These are phyloP conservation scores for Myotis pilosus DNA, from an alignment of 2,797 vertebrate species.

Conservation along the genomic window DNA sequence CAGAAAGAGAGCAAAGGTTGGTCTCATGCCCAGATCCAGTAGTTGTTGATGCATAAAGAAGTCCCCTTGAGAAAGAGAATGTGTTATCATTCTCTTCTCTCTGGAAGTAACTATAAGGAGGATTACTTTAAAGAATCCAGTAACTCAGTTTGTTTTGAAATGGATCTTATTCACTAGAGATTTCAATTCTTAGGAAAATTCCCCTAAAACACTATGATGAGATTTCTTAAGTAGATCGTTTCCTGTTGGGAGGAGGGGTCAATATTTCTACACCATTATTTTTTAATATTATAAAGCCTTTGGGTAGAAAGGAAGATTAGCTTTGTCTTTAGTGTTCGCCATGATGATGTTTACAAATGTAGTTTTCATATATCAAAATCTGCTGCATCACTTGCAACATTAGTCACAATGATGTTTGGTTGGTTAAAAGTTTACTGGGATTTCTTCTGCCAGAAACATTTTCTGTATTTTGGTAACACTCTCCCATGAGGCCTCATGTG, in stretches of 20 bases:
- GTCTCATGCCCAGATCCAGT: not conserved
- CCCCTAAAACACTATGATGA: too few species aligned
- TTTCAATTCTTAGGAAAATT: too few species aligned
- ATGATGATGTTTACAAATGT: not conserved
- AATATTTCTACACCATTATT: not conserved
- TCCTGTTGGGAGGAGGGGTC: too few species aligned
- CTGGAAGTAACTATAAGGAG: not conserved
- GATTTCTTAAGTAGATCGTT: too few species aligned
- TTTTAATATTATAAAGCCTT: not conserved
- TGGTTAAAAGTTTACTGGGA: not conserved
- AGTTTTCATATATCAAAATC: not conserved
- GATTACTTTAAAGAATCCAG: not conserved
- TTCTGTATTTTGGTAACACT: not conserved
- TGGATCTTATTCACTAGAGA: not conserved
- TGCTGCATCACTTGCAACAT: not conserved
- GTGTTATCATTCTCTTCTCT: not conserved
- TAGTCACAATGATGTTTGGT: not conserved
- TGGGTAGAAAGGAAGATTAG: not conserved
- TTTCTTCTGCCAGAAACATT: not conserved
- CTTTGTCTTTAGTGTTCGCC: not conserved
- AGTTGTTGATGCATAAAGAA: not conserved
- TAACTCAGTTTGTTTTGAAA: not conserved
- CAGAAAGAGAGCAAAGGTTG: not conserved
- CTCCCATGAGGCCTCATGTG: too few species aligned
- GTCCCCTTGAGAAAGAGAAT: not conserved